Conservation (phyloP, 2,888 invertebrate species). For the Bellardia pandia region DNA sequence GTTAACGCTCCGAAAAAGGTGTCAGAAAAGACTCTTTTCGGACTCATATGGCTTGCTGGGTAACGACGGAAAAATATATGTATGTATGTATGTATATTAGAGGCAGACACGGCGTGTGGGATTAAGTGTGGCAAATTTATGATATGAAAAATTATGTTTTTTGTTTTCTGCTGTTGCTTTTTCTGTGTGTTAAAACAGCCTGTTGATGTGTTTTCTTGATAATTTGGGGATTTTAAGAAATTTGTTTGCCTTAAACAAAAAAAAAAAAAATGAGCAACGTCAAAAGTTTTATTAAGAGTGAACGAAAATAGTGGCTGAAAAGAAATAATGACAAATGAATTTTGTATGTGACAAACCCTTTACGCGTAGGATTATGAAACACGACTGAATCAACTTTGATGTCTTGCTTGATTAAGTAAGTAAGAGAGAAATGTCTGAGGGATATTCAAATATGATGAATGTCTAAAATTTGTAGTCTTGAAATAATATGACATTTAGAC, state of each 20-base stretch:
- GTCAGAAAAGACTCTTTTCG: no score
- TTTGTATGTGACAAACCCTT: conserved; percentile 82
- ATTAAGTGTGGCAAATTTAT: conserved; percentile 81
- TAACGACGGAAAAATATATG: no score
- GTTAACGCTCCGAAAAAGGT: no score
- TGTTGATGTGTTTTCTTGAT: conserved; percentile 73
- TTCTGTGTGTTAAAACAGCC: conserved; percentile 50
- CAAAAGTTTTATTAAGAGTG: conserved; percentile 42
- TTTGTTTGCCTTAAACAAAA: conserved; percentile 60
- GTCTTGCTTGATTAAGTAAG: conserved; percentile 62
- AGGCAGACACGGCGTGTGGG: conserved; percentile 80
- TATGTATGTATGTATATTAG: conserved; percentile 3
- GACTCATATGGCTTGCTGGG: no score
- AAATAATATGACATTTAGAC: conserved; percentile 42
- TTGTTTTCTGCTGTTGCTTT: conserved; percentile 7
- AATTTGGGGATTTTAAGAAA: conserved; percentile 75
- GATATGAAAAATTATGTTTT: conserved; percentile 79
- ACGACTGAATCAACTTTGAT: conserved; percentile 55
- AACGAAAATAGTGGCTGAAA: conserved; percentile 24
- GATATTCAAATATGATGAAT: conserved; percentile 59
- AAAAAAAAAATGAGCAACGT: conserved; percentile 35
- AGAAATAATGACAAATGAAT: conserved; percentile 80
- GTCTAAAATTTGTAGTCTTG: conserved; percentile 38
- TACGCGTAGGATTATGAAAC: conserved; percentile 78
- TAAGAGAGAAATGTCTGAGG: conserved; percentile 48